phyloP scores from a whole-genome alignment of 2,888 invertebrate genomes.

The Hartigia nigra region DNA sequence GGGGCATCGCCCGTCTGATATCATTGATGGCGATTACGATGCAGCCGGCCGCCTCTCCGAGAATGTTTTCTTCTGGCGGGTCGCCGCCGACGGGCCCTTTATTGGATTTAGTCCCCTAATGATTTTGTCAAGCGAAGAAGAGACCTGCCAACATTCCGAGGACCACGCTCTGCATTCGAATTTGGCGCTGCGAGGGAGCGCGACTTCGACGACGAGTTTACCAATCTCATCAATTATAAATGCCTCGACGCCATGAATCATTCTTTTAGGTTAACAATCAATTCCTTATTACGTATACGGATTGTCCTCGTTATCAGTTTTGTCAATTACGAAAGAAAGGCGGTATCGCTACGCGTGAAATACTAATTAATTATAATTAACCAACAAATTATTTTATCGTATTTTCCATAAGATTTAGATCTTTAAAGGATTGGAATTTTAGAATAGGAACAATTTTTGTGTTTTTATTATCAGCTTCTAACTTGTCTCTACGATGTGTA shows the following conservation, averaged over 20 bases:
- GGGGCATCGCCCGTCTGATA: conserved; percentile 26
- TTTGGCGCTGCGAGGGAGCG: conserved; percentile 37
- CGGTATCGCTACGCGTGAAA: neutral
- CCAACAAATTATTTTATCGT: neutral
- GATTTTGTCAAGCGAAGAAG: conserved; percentile 55
- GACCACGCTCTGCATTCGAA: conserved; percentile 47
- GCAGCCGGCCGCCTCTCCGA: conserved; percentile 49
- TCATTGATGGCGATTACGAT: conserved; percentile 55
- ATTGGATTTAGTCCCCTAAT: conserved; percentile 59
- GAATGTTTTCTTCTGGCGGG: conserved; percentile 54
- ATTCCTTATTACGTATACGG: neutral
- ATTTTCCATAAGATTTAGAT: neutral
- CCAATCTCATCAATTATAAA: conserved; percentile 37
- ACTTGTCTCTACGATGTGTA: neutral
- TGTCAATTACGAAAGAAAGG: neutral
- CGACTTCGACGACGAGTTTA: conserved; percentile 1
- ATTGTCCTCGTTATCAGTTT: neutral
- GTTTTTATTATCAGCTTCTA: neutral
- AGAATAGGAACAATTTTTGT: no score
- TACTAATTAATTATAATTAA: neutral
- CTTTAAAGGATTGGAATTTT: no score
- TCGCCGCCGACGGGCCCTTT: conserved; percentile 44
- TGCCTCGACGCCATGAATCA: conserved; percentile 11
- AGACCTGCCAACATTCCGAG: conserved; percentile 51
- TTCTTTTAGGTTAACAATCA: neutral